phyloP scores from a whole-genome alignment of 2,888 invertebrate species.

The Drosophila pseudotakahashii region DNA sequence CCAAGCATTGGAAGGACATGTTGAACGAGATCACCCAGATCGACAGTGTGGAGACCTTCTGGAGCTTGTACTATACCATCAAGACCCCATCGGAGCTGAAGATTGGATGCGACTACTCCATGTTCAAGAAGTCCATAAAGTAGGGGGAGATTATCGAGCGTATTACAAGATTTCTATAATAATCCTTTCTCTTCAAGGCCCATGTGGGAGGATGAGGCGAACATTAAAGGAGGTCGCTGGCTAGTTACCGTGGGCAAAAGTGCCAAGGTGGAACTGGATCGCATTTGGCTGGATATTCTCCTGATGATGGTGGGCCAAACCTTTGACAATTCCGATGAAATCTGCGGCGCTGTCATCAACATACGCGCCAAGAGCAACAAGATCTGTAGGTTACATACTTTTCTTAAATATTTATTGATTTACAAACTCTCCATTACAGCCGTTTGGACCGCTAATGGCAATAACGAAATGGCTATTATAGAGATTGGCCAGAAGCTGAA shows the following conservation, averaged over 20 bases:
- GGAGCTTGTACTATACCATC: constrained; percentile 74
- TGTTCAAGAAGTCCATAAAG: constrained; percentile 69
- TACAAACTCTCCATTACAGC: constrained; percentile 30
- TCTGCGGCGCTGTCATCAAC: constrained; percentile 70
- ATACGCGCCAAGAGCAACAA: constrained; percentile 81
- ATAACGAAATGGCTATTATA: constrained; percentile 61
- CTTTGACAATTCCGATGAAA: constrained; percentile 62
- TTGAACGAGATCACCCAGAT: constrained; percentile 68
- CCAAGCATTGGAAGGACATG: constrained; percentile 71
- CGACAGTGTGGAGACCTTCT: constrained; percentile 71
- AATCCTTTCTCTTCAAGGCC: constrained; percentile 70
- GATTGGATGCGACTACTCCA: constrained; percentile 65
- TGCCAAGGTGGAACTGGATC: constrained; percentile 59
- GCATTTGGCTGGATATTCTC: constrained; percentile 66
- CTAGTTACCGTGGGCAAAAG: constrained; percentile 56
- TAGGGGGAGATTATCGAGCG: constrained; percentile 10
- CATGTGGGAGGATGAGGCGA: constrained; percentile 70
- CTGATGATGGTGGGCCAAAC: constrained; percentile 71
- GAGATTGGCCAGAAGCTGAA: constrained; percentile 71
- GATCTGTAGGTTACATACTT: constrained; percentile 51
- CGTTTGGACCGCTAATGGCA: constrained; percentile 66
- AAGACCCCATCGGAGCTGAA: constrained; percentile 68
- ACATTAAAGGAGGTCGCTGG: constrained; percentile 69
- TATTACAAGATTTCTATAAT: background rate
- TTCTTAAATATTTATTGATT: constrained; percentile 23